Evolutionary conservation across 2,797 vertebrate genomes (phyloP), one percentile per base, ranked within the genome.

Genomic region (Adelosebastes latens): DNA sequence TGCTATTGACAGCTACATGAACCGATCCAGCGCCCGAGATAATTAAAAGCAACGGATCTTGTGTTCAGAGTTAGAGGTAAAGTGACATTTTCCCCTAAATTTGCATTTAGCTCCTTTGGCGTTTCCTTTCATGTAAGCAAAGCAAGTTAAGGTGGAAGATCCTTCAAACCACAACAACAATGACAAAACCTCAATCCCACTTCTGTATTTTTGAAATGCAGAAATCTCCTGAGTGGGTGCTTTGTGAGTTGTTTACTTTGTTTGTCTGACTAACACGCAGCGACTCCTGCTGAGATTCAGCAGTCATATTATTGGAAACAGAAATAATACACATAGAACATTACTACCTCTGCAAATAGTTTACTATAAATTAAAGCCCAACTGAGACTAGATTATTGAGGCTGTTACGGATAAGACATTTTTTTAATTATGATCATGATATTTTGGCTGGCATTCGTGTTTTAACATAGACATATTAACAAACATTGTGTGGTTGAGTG

Each of bases 111-210:
- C 25, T 78, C 39, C 36, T 8, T 36, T 60, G 69, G 63, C 31
- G 69, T 66, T 80, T 77, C 13, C 72, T 87, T 90, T 88, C 76
- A 88, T 83, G 84, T 84, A 11, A 71, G 72, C 61, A 70, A 76
- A 80, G 52, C 60, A 83, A 81, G 61, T 20, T 16, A 66, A 71
- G 32, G 75, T 82, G 69, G 75, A 72, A 74, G 83, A 72, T 32
- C 55, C 31, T 83, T 82, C 53, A 84, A 75, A 87, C 20, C 29
- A 64, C 64, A 74, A 75, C 49, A 77, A 72, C 65, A 63, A 56
- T 39, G 65, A 72, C 67, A 79, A 69, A 82, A 42, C 46, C 36
- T 58, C 9, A 8, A n/a, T 39, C 12, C 49, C 16, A 10, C 72
- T 22, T 42, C 46, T 69, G 56, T 32, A 11, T 69, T 87, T 88